These are phyloP conservation scores for Scaptomyza caliginosa DNA, from an alignment of 2,888 invertebrate genomes.

Conservation along the genomic window DNA sequence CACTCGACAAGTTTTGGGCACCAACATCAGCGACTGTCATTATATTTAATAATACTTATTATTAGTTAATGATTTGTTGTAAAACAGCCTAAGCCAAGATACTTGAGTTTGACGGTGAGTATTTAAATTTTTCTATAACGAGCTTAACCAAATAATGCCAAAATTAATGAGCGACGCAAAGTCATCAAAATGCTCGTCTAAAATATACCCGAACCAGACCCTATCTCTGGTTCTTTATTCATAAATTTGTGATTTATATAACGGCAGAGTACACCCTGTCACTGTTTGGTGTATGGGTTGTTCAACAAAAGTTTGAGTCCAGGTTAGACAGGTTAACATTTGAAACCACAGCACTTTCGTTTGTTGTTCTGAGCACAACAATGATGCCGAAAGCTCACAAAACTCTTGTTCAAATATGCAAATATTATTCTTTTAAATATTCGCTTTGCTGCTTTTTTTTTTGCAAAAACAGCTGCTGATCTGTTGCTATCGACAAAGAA, in stretches of 20 bases:
- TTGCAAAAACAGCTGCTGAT: slow-evolving; percentile 40
- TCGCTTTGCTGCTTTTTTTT: slow-evolving; percentile 43
- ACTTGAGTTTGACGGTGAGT: slow-evolving; percentile 25
- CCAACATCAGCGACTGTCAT: slow-evolving; percentile 30
- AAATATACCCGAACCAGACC: slow-evolving; percentile 18
- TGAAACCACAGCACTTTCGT: slow-evolving; percentile 72
- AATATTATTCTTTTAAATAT: slow-evolving; percentile 59
- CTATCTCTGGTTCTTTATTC: not conserved
- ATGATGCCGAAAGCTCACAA: slow-evolving; percentile 59
- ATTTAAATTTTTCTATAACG: slow-evolving; percentile 57
- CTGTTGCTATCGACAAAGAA: slow-evolving; percentile 11
- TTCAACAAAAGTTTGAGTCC: slow-evolving; percentile 20
- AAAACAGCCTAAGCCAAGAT: slow-evolving; percentile 24
- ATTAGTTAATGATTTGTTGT: slow-evolving; percentile 59
- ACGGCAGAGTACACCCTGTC: slow-evolving; percentile 8
- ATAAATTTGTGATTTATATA: not conserved
- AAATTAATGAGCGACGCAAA: slow-evolving; percentile 44
- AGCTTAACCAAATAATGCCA: slow-evolving; percentile 48
- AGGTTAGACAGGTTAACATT: slow-evolving; percentile 62
- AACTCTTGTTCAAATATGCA: slow-evolving; percentile 65
- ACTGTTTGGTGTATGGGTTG: slow-evolving; percentile 6
- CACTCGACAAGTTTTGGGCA: slow-evolving; percentile 20
- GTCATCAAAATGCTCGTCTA: slow-evolving; percentile 13
- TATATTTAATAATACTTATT: slow-evolving; percentile 42
- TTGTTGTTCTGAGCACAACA: slow-evolving; percentile 56